Evolutionary conservation across 2,113 vertebrate species (phyloP), one percentile per base, ranked within the genome.

Genomic region (Pampusana beccarii): DNA sequence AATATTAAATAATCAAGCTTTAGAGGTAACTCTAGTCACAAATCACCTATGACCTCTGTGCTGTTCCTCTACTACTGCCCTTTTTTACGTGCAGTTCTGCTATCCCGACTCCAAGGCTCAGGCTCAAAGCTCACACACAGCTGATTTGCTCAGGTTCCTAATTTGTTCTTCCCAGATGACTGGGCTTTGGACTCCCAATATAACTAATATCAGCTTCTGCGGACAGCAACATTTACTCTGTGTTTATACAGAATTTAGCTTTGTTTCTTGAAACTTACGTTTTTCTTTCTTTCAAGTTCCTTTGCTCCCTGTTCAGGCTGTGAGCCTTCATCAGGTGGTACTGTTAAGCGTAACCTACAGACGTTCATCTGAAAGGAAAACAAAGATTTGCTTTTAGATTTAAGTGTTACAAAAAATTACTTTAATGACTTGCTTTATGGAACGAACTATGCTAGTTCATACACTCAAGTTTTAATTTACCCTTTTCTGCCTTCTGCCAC

Each of bases 281-380:
- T 97, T 81, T 98, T 97, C 85, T 97, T 97, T 65, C 96, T 98
- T 80, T 97, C 96, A 5, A 71, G n/a, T 77, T 97, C 97, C 89
- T 96, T 97, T 40, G 86, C 74, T 73, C 96, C 97, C 80, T 98
- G 96, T 73, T 98, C 97, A 24, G 95, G 94, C 90, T 95, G 96
- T 8, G 96, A 78, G 56, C 42, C 51, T 72, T 98, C 98, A 78
- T 98, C 99, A 0, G 98, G 97, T 20, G 98, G 99, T 8, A 99
- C 97, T 0, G 99, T 99, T 56, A 99, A 98, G 72, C 99, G 98
- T 18, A 99, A 97, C 67, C 99, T 98, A 54, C 98, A 98, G 92
- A 99, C 98, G 42, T 98, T 98, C 88, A 98, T 98, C 99, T 99
- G 96, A 51, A 92, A 82, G 77, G 95, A 88, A 86, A 73, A 77